Evolutionary conservation across 2,888 invertebrate species (phyloP).

Genomic region (Mactromeris polynyma): DNA sequence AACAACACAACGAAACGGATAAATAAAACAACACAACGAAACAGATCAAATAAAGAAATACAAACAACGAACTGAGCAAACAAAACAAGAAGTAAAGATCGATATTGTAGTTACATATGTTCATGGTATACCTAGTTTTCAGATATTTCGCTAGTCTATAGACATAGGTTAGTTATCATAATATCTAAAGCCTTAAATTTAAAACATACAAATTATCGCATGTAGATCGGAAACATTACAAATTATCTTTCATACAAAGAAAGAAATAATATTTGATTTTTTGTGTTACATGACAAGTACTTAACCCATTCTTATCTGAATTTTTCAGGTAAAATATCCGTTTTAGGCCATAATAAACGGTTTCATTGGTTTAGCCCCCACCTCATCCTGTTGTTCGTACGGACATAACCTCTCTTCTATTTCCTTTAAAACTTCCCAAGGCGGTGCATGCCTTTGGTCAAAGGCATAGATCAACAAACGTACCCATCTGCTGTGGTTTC

Average conservation of each 20-base stretch:
- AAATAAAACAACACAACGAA: too few relatives aligned
- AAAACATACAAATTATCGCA: not conserved
- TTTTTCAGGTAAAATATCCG: not conserved
- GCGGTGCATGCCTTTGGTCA: too few relatives aligned
- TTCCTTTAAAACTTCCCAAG: too few relatives aligned
- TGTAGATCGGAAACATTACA: not conserved
- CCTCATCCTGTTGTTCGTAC: too few relatives aligned
- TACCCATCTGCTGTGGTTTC: too few relatives aligned
- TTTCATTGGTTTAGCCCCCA: too few relatives aligned
- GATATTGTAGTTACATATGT: too few relatives aligned
- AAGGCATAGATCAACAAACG: too few relatives aligned
- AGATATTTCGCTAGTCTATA: too few relatives aligned
- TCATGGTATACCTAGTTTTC: too few relatives aligned
- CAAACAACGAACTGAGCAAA: not conserved
- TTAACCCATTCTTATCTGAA: not conserved
- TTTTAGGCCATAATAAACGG: not conserved
- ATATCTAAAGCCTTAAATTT: not conserved
- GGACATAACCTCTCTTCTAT: too few relatives aligned
- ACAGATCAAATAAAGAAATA: not conserved
- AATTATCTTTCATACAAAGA: conserved; percentile 1
- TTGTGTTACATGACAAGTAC: not conserved
- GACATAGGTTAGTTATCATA: not conserved
- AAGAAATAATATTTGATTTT: not conserved
- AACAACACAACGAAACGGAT: too few relatives aligned
- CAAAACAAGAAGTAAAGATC: not conserved